A percentile compares a stretch with the other conserved stretches of the same genome.
These are phyloP conservation scores for Calonectris borealis DNA, from an alignment of 2,113 vertebrate species.

Conservation along the genomic window DNA sequence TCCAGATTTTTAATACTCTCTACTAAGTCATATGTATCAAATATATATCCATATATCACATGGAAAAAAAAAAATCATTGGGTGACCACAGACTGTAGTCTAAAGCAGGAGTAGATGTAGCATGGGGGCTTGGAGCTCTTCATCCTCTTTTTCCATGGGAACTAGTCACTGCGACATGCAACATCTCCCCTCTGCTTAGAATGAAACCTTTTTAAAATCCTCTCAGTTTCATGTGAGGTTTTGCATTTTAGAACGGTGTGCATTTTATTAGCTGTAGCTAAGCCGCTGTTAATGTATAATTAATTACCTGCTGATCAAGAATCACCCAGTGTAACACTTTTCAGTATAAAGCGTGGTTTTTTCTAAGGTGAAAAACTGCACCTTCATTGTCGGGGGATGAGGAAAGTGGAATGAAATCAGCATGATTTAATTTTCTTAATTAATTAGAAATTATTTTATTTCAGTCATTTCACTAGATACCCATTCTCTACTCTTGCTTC, in stretches of 20 bases:
- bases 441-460: not conserved
- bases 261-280: not conserved
- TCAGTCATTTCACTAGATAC: not conserved
- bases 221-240: not conserved
- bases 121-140: not conserved
- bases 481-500: not conserved
- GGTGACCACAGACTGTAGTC: not conserved
- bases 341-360: not conserved
- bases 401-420: not conserved
- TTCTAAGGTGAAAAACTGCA: not conserved
- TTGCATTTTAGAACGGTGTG: not conserved
- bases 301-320: not conserved
- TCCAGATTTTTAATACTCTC: not conserved
- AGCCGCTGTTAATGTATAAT: not conserved
- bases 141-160: not conserved
- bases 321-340: not conserved
- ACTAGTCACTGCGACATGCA: not conserved
- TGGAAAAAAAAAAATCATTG: no score
- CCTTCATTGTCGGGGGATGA: accelerated
- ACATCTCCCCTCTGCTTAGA: not conserved
- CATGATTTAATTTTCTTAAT: not conserved
- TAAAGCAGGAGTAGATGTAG: not conserved
- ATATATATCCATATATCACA: not conserved
- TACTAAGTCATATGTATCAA: no score
- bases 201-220: not conserved